These are phyloP conservation scores for Melangyna quadrimaculata DNA, from an alignment of 2,888 invertebrate genomes.

Conservation along the genomic window DNA sequence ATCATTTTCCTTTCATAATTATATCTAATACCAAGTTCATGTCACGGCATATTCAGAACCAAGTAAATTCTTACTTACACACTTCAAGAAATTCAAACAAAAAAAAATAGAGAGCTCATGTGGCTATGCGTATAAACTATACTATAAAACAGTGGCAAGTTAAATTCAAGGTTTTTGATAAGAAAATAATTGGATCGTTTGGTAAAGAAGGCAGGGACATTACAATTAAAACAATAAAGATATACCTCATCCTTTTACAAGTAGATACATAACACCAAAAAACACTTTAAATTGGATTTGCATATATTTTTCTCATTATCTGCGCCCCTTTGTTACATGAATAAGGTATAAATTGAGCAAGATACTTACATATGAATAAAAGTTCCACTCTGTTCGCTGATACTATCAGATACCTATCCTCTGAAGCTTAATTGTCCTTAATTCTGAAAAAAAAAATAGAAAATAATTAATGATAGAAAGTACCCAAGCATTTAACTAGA, in stretches of 20 bases:
- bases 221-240: background rate
- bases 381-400: conserved; percentile 3
- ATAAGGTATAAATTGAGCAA: conserved; percentile 11
- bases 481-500: too few species aligned
- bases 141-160: conserved; percentile 47
- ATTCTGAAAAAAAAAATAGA: conserved; percentile 9
- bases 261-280: background rate
- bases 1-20: conserved; percentile 9
- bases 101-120: background rate
- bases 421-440: background rate
- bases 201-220: background rate
- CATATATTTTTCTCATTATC: conserved; percentile 42
- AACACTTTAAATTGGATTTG: conserved; percentile 45
- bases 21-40: background rate
- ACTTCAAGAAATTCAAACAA: background rate
- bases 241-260: background rate
- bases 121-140: too few species aligned
- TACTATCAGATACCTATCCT: conserved; percentile 10
- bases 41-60: background rate
- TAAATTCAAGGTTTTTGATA: conserved; percentile 47
- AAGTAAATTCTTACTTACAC: background rate
- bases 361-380: conserved; percentile 30
- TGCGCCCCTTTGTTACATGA: conserved; percentile 34
- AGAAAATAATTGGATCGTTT: conserved; percentile 58
- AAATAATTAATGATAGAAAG: too few species aligned